These are phyloP conservation scores for Xiphias gladius DNA, from an alignment of 2,113 vertebrate species.

Conservation along the genomic window DNA sequence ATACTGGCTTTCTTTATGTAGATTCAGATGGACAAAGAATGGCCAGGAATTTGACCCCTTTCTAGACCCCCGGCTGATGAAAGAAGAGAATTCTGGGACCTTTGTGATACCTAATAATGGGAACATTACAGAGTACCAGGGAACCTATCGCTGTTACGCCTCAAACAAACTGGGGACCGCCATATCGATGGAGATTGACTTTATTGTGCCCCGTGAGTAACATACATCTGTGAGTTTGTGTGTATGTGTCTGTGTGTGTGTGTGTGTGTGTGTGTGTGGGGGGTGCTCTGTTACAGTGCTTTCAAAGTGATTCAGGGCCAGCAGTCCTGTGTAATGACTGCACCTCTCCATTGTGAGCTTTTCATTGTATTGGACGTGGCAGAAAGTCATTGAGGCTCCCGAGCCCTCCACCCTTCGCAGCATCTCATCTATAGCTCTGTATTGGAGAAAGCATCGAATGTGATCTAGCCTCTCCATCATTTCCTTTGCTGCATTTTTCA, in stretches of 20 bases:
- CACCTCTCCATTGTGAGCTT: slow-evolving; percentile 48
- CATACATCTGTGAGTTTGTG: slow-evolving; percentile 39
- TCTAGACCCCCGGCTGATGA: slow-evolving; percentile 87
- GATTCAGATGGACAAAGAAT: slow-evolving; percentile 94
- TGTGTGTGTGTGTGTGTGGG: slow-evolving; percentile 1
- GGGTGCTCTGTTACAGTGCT: slow-evolving; percentile 65
- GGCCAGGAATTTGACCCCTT: slow-evolving; percentile 89
- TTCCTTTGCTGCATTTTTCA: slow-evolving; percentile 69
- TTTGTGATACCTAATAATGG: slow-evolving; percentile 93
- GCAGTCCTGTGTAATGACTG: slow-evolving; percentile 59
- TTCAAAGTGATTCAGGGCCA: slow-evolving; percentile 71
- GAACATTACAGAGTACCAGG: slow-evolving; percentile 92
- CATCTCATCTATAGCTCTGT: slow-evolving; percentile 44
- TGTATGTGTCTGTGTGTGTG: slow-evolving; percentile 14
- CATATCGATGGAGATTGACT: slow-evolving; percentile 92
- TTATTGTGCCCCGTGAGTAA: slow-evolving; percentile 94
- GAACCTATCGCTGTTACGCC: slow-evolving; percentile 93
- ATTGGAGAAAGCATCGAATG: slow-evolving; percentile 35
- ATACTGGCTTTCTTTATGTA: slow-evolving; percentile 71
- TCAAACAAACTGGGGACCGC: slow-evolving; percentile 91
- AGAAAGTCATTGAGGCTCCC: slow-evolving; percentile 69
- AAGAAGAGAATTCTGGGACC: slow-evolving; percentile 89
- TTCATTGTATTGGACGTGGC: slow-evolving; percentile 64
- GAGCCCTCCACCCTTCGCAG: slow-evolving; percentile 26
- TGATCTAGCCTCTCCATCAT: slow-evolving; percentile 64